phyloP scores from a whole-genome alignment of 2,797 vertebrate species.

The Sitta carolinensis region DNA sequence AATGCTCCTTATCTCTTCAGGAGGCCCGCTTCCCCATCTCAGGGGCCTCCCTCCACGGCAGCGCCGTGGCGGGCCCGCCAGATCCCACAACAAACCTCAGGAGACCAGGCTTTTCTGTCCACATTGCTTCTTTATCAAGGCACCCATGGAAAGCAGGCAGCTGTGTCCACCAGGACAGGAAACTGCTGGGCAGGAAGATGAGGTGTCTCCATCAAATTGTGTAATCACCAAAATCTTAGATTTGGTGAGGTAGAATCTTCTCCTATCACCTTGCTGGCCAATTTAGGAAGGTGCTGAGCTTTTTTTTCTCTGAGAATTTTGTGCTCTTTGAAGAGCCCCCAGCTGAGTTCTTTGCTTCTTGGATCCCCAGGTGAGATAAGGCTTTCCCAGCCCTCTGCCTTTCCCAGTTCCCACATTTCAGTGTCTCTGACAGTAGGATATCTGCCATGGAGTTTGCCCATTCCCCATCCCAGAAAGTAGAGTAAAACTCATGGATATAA shows the following conservation, averaged over 20 bases:
- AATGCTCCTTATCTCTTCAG: too few species aligned
- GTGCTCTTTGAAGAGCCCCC: neutral
- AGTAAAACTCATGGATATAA: neutral
- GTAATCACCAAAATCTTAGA: neutral
- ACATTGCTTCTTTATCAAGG: neutral
- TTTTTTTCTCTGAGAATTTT: neutral
- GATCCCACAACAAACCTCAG: too few species aligned
- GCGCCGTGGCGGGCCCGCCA: too few species aligned
- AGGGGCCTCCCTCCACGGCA: too few species aligned
- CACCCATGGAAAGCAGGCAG: accelerated
- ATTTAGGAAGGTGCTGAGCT: neutral
- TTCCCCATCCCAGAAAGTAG: neutral
- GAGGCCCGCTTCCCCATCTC: too few species aligned
- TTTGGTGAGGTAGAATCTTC: neutral
- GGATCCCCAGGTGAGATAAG: neutral
- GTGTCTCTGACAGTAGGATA: neutral
- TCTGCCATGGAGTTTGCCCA: accelerated
- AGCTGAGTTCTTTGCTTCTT: neutral
- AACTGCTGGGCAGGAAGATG: neutral
- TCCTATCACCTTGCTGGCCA: neutral
- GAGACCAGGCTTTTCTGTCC: neutral
- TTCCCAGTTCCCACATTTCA: accelerated
- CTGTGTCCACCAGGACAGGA: neutral
- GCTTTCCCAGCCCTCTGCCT: neutral
- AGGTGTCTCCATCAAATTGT: neutral